These are phyloP conservation scores for Zelostemma sp. DNA, from an alignment of 1,140 invertebrate species.

Conservation along the genomic window DNA sequence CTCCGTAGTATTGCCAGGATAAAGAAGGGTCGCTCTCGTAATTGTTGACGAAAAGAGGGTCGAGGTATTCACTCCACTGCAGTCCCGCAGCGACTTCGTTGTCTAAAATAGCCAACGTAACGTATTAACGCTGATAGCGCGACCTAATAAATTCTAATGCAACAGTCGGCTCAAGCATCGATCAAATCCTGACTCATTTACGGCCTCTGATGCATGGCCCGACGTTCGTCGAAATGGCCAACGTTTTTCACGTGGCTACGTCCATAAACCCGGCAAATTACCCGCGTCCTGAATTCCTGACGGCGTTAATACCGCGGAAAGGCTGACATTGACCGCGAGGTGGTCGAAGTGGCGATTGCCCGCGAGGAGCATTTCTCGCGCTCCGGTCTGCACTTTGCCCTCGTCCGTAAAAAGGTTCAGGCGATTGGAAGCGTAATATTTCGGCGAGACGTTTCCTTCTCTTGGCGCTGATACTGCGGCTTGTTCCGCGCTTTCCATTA, in stretches of 20 bases:
- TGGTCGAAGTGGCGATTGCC: slow-evolving; percentile 85
- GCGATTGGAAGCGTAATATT: slow-evolving; percentile 80
- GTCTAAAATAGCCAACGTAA: slow-evolving; percentile 69
- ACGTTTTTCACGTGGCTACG: background rate
- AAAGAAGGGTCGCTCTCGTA: slow-evolving; percentile 91
- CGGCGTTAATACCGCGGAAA: slow-evolving; percentile 91
- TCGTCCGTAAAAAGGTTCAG: slow-evolving; percentile 80
- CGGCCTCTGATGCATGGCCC: too few relatives aligned
- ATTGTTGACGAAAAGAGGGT: slow-evolving; percentile 92
- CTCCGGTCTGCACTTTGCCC: slow-evolving; percentile 76
- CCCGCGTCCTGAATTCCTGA: slow-evolving; percentile 85
- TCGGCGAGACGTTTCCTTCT: slow-evolving; percentile 66
- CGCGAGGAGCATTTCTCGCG: slow-evolving; percentile 77
- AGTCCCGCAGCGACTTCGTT: slow-evolving; percentile 86
- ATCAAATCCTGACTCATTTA: background rate
- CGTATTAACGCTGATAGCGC: too few relatives aligned
- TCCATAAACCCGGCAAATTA: slow-evolving; percentile 62
- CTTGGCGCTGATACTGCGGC: slow-evolving; percentile 79
- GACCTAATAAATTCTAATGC: background rate
- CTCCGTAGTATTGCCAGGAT: slow-evolving; percentile 98
- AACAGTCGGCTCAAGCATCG: background rate
- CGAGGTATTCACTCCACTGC: slow-evolving; percentile 92
- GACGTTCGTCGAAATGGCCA: too few relatives aligned
- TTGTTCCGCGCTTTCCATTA: slow-evolving; percentile 90
- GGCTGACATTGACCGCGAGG: slow-evolving; percentile 85